phyloP scores from a whole-genome alignment of 2,888 invertebrate genomes.

The Ormyrus nitidulus region DNA sequence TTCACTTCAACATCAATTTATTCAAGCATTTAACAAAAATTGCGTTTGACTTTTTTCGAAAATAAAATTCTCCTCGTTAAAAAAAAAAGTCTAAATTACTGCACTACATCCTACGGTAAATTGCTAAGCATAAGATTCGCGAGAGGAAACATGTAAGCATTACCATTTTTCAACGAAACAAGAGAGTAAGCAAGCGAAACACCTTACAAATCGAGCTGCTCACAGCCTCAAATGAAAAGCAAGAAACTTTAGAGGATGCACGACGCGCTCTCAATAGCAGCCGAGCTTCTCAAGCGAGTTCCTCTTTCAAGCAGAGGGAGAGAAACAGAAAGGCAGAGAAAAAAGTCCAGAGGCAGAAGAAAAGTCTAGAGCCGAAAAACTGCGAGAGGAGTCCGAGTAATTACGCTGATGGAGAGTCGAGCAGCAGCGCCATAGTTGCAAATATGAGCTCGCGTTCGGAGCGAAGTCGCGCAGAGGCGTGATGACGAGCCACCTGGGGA shows the following conservation, averaged over 20 bases:
- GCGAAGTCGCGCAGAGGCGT: neutral
- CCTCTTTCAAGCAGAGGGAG: neutral
- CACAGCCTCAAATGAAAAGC: neutral
- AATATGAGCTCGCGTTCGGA: neutral
- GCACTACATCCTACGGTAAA: no score
- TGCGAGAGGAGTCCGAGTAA: constrained; percentile 4
- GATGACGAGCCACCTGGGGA: constrained; percentile 26
- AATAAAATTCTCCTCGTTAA: no score
- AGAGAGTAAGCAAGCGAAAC: no score
- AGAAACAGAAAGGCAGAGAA: neutral
- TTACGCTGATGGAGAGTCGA: constrained; percentile 33
- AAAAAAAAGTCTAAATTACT: no score
- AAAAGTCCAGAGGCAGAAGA: neutral
- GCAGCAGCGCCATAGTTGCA: neutral
- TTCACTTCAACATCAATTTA: no score
- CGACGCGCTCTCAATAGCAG: neutral
- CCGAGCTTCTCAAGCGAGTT: neutral
- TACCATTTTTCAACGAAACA: no score
- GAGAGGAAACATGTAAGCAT: no score
- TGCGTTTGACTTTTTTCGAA: no score
- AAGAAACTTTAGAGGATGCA: neutral
- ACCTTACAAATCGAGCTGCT: no score
- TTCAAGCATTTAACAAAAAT: no score
- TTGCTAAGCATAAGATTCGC: no score
- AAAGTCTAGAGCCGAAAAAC: neutral